Conservation (phyloP, 2,797 vertebrate genomes). For the Notolabrus celidotus region DNA sequence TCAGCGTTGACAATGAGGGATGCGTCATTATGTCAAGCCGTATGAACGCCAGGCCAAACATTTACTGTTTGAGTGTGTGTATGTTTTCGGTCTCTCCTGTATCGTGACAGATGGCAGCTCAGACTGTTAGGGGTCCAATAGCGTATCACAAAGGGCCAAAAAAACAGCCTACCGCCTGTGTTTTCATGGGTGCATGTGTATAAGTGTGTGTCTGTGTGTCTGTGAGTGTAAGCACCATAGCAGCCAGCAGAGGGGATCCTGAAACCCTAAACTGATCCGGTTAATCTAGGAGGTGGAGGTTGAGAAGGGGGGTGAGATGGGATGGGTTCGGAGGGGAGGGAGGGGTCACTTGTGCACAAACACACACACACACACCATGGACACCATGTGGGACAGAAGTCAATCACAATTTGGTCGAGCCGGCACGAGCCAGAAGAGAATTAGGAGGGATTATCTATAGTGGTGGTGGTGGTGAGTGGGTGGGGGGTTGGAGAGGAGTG, state of each 20-base stretch:
- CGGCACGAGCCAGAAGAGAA: conserved; percentile 76
- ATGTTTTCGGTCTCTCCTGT: conserved; percentile 53
- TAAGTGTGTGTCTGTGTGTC: conserved; percentile 10
- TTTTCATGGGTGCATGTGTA: conserved; percentile 38
- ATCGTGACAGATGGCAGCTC: conserved; percentile 72
- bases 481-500: conserved; percentile 6
- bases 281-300: conserved; percentile 73
- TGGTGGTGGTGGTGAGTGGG: conserved; percentile 14
- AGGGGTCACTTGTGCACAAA: conserved; percentile 40
- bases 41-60: conserved; percentile 60
- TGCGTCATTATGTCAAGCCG: conserved; percentile 45
- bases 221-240: conserved; percentile 2
- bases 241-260: conserved; percentile 61
- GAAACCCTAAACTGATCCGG: conserved; percentile 81
- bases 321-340: neutral
- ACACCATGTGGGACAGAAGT: conserved; percentile 76
- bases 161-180: conserved; percentile 56
- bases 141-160: conserved; percentile 57
- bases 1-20: conserved; percentile 57
- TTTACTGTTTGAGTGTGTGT: conserved; percentile 53
- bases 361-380: conserved; percentile 11
- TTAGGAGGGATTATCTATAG: conserved; percentile 83
- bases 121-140: conserved; percentile 71
- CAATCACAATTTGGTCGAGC: conserved; percentile 83
- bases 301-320: conserved; percentile 2